phyloP scores from a whole-genome alignment of 2,888 invertebrate genomes.

The Drosophila anomalata region DNA sequence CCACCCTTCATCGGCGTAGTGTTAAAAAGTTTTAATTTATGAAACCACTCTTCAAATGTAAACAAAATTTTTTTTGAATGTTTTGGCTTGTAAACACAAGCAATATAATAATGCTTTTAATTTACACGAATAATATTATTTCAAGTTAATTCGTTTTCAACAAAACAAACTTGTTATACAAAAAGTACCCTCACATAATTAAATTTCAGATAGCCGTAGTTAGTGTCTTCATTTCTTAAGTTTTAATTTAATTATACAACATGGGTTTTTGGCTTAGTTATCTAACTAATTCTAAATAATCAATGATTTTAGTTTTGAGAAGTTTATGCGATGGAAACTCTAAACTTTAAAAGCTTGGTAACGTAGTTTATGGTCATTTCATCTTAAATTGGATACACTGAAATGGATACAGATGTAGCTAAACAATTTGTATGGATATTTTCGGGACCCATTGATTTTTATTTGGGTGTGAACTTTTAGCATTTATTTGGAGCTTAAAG shows the following conservation, averaged over 20 bases:
- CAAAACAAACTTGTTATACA: background rate
- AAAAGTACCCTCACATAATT: background rate
- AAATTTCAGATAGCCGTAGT: background rate
- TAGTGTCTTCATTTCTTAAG: background rate
- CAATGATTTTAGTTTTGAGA: background rate
- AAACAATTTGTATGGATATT: background rate
- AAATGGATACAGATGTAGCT: background rate
- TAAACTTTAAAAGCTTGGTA: background rate
- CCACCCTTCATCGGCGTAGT: conserved; percentile 7
- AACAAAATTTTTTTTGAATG: conserved; percentile 1
- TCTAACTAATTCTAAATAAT: background rate
- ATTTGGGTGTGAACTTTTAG: background rate
- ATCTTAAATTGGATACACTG: background rate
- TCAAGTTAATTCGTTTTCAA: background rate
- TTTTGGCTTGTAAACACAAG: background rate
- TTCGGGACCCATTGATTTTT: background rate
- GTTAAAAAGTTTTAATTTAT: conserved; percentile 15
- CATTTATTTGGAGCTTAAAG: background rate
- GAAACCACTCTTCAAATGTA: background rate
- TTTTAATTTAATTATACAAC: background rate
- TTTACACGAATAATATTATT: background rate
- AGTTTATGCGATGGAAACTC: background rate
- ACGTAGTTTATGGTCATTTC: background rate
- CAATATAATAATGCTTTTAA: conserved; percentile 1
- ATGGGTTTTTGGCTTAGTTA: background rate